phyloP scores from a whole-genome alignment of 2,113 vertebrate genomes.

The Pluvialis apricaria region DNA sequence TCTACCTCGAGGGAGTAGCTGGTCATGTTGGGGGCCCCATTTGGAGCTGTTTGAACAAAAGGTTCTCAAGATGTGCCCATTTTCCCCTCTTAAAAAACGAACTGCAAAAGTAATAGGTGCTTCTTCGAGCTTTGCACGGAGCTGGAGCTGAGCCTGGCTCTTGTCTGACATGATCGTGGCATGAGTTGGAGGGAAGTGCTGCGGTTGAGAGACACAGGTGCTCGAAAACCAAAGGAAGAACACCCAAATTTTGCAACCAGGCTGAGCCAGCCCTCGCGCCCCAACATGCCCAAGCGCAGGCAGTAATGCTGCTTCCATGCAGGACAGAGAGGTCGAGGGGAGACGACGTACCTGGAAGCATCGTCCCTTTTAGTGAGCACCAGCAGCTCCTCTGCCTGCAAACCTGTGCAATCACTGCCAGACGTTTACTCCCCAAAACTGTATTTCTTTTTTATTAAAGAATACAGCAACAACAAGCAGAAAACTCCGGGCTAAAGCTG shows the following conservation, averaged over 20 bases:
- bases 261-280: background rate
- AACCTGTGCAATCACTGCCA: background rate
- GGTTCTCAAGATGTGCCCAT: background rate
- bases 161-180: background rate
- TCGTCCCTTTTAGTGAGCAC: background rate
- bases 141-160: background rate
- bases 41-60: background rate
- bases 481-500: background rate
- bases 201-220: background rate
- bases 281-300: background rate
- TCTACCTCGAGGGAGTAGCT: background rate
- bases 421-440: background rate
- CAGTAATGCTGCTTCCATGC: background rate
- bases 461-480: background rate
- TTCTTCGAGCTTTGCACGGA: background rate
- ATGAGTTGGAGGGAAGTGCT: background rate
- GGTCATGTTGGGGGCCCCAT: background rate
- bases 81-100: background rate
- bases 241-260: background rate
- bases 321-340: background rate
- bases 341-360: background rate
- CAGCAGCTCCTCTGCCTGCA: background rate
- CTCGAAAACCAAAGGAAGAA: background rate
- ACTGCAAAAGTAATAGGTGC: background rate
- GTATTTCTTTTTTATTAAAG: background rate